Evolutionary conservation across 2,113 vertebrate species (phyloP).

Genomic region (Polypterus senegalus): DNA sequence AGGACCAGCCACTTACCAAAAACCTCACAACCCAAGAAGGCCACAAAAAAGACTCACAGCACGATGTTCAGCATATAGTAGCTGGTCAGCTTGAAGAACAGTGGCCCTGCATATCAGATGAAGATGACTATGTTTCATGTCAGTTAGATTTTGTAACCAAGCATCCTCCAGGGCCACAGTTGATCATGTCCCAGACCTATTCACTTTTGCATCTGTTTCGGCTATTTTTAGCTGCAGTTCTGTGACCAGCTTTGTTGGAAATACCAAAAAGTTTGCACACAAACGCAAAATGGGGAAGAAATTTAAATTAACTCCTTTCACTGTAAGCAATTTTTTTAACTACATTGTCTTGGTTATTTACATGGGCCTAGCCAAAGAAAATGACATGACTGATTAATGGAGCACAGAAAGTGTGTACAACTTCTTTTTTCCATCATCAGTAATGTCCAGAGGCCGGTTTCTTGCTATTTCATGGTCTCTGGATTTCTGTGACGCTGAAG

Average conservation of each 20-base stretch:
- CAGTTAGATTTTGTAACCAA: too few relatives aligned
- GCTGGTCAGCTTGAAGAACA: too few relatives aligned
- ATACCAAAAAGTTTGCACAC: background rate
- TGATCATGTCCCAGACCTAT: background rate
- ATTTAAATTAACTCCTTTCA: background rate
- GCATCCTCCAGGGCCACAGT: too few relatives aligned
- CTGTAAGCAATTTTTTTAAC: background rate
- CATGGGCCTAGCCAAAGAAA: background rate
- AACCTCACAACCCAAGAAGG: too few relatives aligned
- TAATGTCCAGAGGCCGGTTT: background rate
- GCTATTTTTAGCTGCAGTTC: background rate
- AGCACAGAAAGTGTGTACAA: background rate
- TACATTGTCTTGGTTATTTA: background rate
- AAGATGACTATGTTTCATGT: too few relatives aligned
- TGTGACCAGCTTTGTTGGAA: background rate
- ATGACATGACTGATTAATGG: background rate
- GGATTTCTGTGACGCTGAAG: too few relatives aligned
- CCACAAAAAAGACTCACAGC: too few relatives aligned
- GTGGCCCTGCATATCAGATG: too few relatives aligned
- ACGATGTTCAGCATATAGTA: too few relatives aligned
- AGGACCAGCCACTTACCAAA: too few relatives aligned
- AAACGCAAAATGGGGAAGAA: background rate
- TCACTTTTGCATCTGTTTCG: background rate
- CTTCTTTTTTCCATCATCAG: background rate
- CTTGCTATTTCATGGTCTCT: background rate